Evolutionary conservation across 2,888 invertebrate species (phyloP), one percentile per base, ranked within the genome.

Genomic region (Diadromus collaris): DNA sequence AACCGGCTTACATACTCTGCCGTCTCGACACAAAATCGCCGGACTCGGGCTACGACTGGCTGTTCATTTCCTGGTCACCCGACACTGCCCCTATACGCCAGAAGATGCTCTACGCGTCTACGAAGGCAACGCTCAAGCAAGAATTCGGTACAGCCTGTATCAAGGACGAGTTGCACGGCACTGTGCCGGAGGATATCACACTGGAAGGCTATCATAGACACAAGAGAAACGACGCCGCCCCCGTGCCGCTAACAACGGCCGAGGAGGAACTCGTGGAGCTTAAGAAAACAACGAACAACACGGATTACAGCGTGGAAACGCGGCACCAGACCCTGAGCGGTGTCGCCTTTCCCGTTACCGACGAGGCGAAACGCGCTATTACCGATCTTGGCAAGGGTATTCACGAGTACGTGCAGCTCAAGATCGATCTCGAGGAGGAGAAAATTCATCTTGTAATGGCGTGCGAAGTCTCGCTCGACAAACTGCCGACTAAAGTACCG

Each of bases 91-190:
- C 96, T 0, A 95, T 99, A 4, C 93, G 99, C 75, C 95, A 98
- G 88, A 99, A 99, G 91, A 99, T 99, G 99, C 92, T 99, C 70
- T 98, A 98, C 87, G 99, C 99, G 0, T 98, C 98, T 0, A 99
- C 99, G 0, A 97, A 98, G 91, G 97, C 99, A 0, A 99, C 99
- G 0, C 92, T 99, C 34, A 99, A 99, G 90, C 95, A 95, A 87
- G 98, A 99, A 90, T 99, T 99, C 91, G 99, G 99, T 0, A 95
- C 97, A 6, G 95, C 97, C 0, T 96, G 97, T 86, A 98, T 99
- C 77, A 96, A 96, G 86, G 97, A 98, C 90, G 99, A 99, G 92
- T 91, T 98, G 85, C 98, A 98, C 92, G 98, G 97, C 32, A 98
- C 98, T 16, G 92, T 91, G 0, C 89, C 96, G 93, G 95, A 95